These are phyloP conservation scores for Rafetus swinhoei DNA, from an alignment of 2,113 vertebrate species.

Conservation along the genomic window DNA sequence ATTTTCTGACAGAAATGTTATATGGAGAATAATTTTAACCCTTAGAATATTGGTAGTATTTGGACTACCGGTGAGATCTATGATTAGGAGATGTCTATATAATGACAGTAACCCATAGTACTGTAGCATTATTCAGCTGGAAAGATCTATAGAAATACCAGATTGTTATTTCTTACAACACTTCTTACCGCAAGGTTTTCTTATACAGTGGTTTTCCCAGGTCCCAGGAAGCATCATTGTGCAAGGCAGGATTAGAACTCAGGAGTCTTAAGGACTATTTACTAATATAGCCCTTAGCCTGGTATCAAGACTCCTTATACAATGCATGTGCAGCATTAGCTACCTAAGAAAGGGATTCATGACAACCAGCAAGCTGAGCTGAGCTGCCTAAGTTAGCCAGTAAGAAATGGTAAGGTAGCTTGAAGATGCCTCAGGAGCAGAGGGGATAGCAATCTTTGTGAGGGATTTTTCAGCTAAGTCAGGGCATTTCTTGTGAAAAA, in stretches of 20 bases:
- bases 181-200: background rate
- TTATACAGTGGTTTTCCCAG: background rate
- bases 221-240: background rate
- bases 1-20: constrained; percentile 4
- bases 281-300: background rate
- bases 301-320: background rate
- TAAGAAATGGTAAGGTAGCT: background rate
- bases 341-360: background rate
- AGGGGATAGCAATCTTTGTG: background rate
- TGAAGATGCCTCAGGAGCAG: background rate
- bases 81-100: background rate
- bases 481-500: background rate
- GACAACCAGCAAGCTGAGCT: background rate
- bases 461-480: background rate
- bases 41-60: background rate
- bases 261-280: background rate
- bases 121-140: background rate
- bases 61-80: background rate
- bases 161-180: background rate
- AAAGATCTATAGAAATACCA: background rate
- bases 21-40: background rate
- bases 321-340: background rate
- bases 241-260: background rate
- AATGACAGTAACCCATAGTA: background rate
- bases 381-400: background rate